Evolutionary conservation across 2,888 invertebrate species (phyloP).

Genomic region (Sinhomidia bicolor): DNA sequence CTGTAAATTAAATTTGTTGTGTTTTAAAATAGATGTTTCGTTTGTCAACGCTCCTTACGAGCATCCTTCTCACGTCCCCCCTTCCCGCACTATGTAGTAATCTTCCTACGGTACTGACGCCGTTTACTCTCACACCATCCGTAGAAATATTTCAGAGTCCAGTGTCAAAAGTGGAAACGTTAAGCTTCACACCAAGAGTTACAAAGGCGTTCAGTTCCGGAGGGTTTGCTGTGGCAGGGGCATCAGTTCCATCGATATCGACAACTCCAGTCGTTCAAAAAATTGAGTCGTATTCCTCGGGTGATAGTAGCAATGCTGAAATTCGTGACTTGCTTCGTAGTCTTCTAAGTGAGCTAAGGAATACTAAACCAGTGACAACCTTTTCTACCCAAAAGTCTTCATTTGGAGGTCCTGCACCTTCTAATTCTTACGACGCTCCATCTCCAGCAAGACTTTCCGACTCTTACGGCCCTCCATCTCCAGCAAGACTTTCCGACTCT

Average conservation of each 20-base stretch:
- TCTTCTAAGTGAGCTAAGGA: constrained; percentile 50
- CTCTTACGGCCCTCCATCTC: constrained; percentile 51
- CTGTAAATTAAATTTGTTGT: background rate
- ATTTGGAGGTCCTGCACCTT: constrained; percentile 7
- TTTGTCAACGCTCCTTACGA: background rate
- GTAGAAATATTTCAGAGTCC: constrained; percentile 53
- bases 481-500: constrained; percentile 63
- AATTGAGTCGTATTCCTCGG: constrained; percentile 57
- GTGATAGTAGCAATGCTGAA: constrained; percentile 58
- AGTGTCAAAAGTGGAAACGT: constrained; percentile 60
- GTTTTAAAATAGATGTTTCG: constrained; percentile 44
- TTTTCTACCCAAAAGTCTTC: background rate
- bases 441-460: constrained; percentile 56
- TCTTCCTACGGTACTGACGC: constrained; percentile 16
- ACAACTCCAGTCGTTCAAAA: constrained; percentile 39
- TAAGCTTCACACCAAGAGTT: constrained; percentile 21
- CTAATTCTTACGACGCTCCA: constrained; percentile 55
- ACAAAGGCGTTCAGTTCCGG: constrained; percentile 15
- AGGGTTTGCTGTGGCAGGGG: constrained; percentile 19
- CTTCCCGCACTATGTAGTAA: background rate
- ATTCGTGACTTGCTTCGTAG: constrained; percentile 58
- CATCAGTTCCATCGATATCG: background rate
- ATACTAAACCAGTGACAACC: constrained; percentile 10
- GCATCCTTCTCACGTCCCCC: constrained; percentile 16
- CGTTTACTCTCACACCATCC: constrained; percentile 21